Conservation (phyloP, 2,113 vertebrate species). For the Daphoenositta chrysoptera region DNA sequence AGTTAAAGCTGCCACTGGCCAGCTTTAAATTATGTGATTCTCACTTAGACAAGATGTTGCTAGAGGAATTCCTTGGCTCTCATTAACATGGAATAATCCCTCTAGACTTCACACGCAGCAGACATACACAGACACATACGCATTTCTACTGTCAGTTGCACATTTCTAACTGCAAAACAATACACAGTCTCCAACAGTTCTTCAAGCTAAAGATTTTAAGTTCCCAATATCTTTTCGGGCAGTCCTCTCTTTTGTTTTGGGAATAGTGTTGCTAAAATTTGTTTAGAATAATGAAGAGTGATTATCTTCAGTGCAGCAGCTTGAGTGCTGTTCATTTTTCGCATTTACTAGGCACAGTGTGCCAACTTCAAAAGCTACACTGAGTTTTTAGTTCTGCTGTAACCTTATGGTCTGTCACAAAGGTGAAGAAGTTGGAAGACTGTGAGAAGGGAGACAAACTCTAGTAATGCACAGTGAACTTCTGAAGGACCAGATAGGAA, state of each 20-base stretch:
- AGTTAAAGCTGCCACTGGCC: conserved; percentile 54
- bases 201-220: not conserved
- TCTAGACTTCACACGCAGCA: conserved; percentile 66
- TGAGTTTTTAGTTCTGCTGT: not conserved
- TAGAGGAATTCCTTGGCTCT: conserved; percentile 68
- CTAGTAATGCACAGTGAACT: not conserved
- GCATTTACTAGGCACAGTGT: not conserved
- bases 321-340: rapidly evolving
- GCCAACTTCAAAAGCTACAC: not conserved
- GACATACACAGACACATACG: conserved; percentile 43
- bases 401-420: not conserved
- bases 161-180: conserved; percentile 37
- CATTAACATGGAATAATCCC: conserved; percentile 69
- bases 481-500: not conserved
- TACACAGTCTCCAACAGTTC: not conserved
- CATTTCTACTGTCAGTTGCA: conserved; percentile 36
- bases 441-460: not conserved
- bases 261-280: not conserved
- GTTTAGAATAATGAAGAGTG: not conserved
- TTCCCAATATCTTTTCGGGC: not conserved
- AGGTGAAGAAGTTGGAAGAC: not conserved
- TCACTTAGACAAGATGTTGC: conserved; percentile 62
- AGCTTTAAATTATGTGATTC: conserved; percentile 73
- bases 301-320: not conserved
- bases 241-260: not conserved